Percentiles rank a stretch among this genome's conserved stretches.
Conservation (phyloP, 2,113 vertebrate species). For the Centropristis striata region DNA sequence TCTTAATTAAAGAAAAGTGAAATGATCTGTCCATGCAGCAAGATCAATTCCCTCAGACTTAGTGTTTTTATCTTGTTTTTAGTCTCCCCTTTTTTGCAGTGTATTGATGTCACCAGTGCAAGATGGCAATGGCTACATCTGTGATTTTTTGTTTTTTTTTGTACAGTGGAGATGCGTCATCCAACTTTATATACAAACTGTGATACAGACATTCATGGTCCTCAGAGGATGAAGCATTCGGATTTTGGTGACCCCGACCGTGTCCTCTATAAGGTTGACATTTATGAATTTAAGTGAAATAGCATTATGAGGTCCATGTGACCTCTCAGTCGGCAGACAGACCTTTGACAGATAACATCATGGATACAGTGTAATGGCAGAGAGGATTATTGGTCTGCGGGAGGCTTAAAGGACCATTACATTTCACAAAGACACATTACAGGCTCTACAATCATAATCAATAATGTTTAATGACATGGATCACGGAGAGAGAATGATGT, state of each 20-base stretch:
- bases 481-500: slow-evolving; percentile 15
- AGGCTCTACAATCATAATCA: slow-evolving; percentile 61
- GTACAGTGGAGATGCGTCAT: too few species aligned
- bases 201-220: neutral
- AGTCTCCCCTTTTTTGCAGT: too few species aligned
- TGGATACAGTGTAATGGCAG: slow-evolving; percentile 18
- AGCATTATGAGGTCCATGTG: slow-evolving; percentile 16
- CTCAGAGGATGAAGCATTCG: neutral
- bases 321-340: slow-evolving; percentile 10
- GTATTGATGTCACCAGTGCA: too few species aligned
- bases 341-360: slow-evolving; percentile 22
- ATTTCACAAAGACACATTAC: slow-evolving; percentile 58
- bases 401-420: slow-evolving; percentile 60
- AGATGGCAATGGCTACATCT: too few species aligned
- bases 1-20: too few species aligned
- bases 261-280: neutral
- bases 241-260: neutral
- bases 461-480: slow-evolving; percentile 63
- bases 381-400: slow-evolving; percentile 36
- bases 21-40: too few species aligned
- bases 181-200: too few species aligned
- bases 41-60: too few species aligned
- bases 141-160: too few species aligned
- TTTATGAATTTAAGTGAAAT: neutral
- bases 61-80: too few species aligned